Evolutionary conservation across 2,888 invertebrate genomes (phyloP).

Genomic region (Lasioglossum morio): DNA sequence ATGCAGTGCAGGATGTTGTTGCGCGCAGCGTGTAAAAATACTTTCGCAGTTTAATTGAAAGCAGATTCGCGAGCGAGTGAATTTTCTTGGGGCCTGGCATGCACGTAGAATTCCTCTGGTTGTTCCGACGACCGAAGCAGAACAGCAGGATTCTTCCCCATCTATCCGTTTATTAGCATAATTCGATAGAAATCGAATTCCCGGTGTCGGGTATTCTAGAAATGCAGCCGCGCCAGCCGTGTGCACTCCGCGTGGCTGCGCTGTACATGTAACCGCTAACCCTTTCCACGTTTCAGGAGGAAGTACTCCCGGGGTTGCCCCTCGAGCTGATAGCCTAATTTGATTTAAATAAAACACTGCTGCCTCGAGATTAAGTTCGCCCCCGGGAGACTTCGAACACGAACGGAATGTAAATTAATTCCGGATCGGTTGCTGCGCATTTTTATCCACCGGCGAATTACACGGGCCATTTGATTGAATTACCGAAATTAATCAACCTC

Average conservation of each 20-base stretch:
- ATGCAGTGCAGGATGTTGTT: neutral
- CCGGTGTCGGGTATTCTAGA: conserved; percentile 21
- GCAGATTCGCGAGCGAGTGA: neutral
- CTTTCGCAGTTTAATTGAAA: neutral
- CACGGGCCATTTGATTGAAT: neutral
- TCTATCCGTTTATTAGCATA: conserved; percentile 51
- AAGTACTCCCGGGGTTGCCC: neutral
- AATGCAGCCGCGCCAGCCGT: conserved; percentile 8
- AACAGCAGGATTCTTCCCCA: conserved; percentile 33
- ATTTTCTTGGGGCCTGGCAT: neutral
- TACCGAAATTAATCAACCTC: neutral
- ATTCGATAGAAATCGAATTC: conserved; percentile 55
- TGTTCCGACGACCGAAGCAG: neutral
- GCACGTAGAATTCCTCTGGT: neutral
- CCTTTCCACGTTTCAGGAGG: conserved; percentile 15
- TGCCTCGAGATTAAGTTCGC: conserved; percentile 32
- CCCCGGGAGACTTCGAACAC: conserved; percentile 11
- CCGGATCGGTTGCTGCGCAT: neutral
- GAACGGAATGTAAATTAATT: conserved; percentile 1
- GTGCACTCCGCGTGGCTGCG: neutral
- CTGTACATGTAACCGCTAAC: conserved; percentile 19
- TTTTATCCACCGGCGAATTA: neutral
- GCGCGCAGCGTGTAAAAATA: neutral
- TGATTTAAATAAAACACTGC: conserved; percentile 29
- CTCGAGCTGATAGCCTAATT: conserved; percentile 27